Conservation (phyloP, 2,797 vertebrate species). For the Gila robusta region DNA sequence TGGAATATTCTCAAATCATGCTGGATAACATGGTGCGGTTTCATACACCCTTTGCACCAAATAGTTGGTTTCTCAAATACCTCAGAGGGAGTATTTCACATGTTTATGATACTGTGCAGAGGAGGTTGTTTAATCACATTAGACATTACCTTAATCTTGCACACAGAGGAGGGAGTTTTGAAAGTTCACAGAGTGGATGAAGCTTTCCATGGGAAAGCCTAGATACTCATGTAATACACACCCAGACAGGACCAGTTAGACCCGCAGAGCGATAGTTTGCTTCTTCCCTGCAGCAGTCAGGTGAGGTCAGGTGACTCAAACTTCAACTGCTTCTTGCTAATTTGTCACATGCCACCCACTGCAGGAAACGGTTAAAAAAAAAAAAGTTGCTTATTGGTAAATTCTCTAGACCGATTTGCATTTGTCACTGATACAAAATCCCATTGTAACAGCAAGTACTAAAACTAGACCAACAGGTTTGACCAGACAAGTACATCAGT, state of each 20-base stretch:
- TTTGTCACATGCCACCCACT: background rate
- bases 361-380: background rate
- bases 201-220: constrained; percentile 26
- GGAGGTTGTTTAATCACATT: background rate
- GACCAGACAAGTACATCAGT: background rate
- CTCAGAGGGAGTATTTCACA: background rate
- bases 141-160: background rate
- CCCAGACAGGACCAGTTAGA: constrained; percentile 35
- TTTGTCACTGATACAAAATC: constrained; percentile 17
- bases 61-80: background rate
- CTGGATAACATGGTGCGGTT: background rate
- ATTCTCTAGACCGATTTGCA: background rate
- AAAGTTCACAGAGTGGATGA: background rate
- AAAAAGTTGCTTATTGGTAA: background rate
- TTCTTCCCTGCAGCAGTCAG: constrained; percentile 4
- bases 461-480: constrained; percentile 24
- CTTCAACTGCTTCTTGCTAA: background rate
- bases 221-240: constrained; percentile 5
- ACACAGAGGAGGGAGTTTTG: background rate
- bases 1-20: background rate
- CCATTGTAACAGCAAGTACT: background rate
- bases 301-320: constrained; percentile 20
- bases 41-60: background rate
- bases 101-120: background rate
- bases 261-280: background rate